These are phyloP conservation scores for Typhlichthys subterraneus DNA, from an alignment of 2,797 vertebrate species.

Conservation along the genomic window DNA sequence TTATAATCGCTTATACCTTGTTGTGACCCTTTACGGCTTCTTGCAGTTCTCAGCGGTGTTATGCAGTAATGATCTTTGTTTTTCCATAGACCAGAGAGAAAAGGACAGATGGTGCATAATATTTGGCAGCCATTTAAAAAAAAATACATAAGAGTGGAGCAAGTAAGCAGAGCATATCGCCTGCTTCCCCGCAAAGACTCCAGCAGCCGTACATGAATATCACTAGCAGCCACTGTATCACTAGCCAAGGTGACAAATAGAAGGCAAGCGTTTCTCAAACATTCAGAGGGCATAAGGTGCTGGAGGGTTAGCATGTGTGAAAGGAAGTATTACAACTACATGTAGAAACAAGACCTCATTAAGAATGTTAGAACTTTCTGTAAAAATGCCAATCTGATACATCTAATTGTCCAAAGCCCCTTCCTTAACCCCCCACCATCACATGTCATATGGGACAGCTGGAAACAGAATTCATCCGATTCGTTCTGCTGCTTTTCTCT, in stretches of 20 bases:
- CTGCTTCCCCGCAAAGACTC: constrained; percentile 56
- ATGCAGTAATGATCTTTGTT: constrained; percentile 15
- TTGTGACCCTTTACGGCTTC: neutral
- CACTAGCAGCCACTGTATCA: constrained; percentile 77
- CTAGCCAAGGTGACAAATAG: constrained; percentile 78
- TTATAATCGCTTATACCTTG: too few species aligned
- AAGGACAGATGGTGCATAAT: constrained; percentile 37
- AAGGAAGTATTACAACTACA: constrained; percentile 5
- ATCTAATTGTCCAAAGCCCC: constrained; percentile 72
- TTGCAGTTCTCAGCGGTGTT: neutral
- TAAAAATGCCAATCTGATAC: constrained; percentile 49
- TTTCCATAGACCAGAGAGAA: constrained; percentile 31
- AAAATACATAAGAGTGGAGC: constrained; percentile 33
- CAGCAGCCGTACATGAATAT: constrained; percentile 67
- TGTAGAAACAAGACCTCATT: neutral
- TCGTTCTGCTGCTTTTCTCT: constrained; percentile 84
- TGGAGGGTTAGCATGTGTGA: neutral
- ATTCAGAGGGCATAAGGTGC: constrained; percentile 48
- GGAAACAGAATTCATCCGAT: constrained; percentile 85
- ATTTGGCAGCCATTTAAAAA: constrained; percentile 53
- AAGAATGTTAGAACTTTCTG: constrained; percentile 60
- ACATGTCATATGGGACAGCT: constrained; percentile 74
- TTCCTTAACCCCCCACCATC: constrained; percentile 25
- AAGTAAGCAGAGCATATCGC: constrained; percentile 58
- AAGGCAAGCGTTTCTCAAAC: constrained; percentile 73